Base-by-base conservation (phyloP, 2,888 invertebrate genomes). In the Seira musarum region DNA sequence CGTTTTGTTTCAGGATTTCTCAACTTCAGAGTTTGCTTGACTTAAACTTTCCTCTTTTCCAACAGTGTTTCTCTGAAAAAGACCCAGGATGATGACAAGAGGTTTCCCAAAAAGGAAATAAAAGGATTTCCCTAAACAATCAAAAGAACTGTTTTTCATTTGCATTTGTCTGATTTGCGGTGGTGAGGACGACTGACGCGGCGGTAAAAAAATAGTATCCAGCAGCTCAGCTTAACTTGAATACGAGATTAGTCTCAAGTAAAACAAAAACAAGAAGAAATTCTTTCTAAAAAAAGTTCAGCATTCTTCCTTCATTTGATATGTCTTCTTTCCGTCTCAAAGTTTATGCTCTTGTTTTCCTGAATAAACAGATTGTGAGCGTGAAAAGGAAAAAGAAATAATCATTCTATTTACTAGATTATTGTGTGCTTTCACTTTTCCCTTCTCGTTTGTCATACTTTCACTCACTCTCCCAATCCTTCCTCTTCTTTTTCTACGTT, bases 111-210 rank as follows among this genome's bases (percentile, higher is more conserved):
- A 60, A 63, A 25, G 65, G 35, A 74, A 74, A 74, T 67, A 74
- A 74, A 67, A 60, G 67, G 60, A 74, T 74, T 74, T 74, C 61
- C 67, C 60, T 66, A 67, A 61, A 67, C 61, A 74, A 74, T 74
- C 74, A 74, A 22, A 57, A 57, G n/a, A 35, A 63, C 40, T 64
- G 22, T 17, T 66, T 74, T 66, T 74, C 66, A 74, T 74, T 74
- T 74, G 66, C 74, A 66, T 74, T 74, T 60, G 6, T 60, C 61
- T 60, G 70, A 60, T 61, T 61, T 74, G 24, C 49, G 25, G 64
- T 72, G n/a, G 66, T 10, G 60, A 40, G 24, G 63, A 19, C 10
- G 15, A 15, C 15, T 67, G 46, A 1, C 19, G 46, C 8, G n/a
- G n/a, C n/a, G n/a, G n/a, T n/a, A n/a, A n/a, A n/a, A n/a, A n/a